Conservation (phyloP, 2,888 invertebrate genomes). For the Philopedon plagiatum region DNA sequence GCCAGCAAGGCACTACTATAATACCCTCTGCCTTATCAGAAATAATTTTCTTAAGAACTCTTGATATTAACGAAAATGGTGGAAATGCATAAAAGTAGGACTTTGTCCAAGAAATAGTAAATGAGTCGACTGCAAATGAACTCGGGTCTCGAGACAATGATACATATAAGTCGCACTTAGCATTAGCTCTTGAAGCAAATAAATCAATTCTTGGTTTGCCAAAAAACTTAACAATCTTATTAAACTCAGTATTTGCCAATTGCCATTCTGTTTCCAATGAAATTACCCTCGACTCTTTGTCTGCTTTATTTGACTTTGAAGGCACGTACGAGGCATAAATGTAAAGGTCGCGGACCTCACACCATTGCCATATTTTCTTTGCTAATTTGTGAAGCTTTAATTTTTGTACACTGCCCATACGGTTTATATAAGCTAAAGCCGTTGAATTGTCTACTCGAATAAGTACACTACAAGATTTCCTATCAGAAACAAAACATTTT, state of each 20-base stretch:
- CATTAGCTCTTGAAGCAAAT: constrained; percentile 40
- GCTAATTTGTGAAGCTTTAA: constrained; percentile 2
- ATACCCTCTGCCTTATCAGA: constrained; percentile 29
- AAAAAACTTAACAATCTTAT: neutral
- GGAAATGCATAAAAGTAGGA: constrained; percentile 49
- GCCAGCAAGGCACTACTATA: constrained; percentile 48
- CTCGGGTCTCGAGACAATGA: constrained; percentile 57
- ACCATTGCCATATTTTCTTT: constrained; percentile 36
- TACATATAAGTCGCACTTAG: constrained; percentile 55
- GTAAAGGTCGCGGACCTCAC: constrained; percentile 30
- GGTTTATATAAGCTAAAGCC: constrained; percentile 24
- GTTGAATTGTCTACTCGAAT: neutral
- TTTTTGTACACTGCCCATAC: constrained; percentile 27
- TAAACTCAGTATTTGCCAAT: neutral
- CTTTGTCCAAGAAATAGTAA: constrained; percentile 51
- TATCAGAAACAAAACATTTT: neutral
- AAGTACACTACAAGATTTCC: neutral
- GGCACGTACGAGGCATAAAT: constrained; percentile 31
- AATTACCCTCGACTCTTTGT: constrained; percentile 2
- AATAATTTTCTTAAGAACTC: constrained; percentile 55
- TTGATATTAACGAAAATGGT: constrained; percentile 51
- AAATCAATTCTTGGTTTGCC: constrained; percentile 29
- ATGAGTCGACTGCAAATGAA: constrained; percentile 55
- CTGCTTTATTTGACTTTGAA: constrained; percentile 32
- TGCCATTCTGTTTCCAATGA: neutral